These are phyloP conservation scores for Rhadinocentrus ornatus DNA, from an alignment of 2,797 vertebrate genomes.

Conservation along the genomic window DNA sequence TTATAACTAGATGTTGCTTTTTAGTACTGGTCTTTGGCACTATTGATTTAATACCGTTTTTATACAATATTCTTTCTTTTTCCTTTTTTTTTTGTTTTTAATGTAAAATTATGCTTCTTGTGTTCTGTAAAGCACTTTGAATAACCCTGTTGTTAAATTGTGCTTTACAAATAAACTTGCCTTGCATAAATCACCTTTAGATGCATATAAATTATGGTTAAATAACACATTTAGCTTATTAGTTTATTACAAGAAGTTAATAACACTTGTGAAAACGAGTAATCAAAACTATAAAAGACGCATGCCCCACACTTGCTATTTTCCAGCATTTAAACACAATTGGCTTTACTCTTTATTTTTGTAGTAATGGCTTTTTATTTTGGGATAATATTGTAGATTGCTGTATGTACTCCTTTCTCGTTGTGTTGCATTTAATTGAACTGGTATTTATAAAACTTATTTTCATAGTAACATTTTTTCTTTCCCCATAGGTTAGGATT, in stretches of 20 bases:
- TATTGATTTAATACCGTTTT: too few species aligned
- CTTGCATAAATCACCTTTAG: background rate
- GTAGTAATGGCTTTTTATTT: background rate
- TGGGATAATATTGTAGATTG: background rate
- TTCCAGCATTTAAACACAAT: background rate
- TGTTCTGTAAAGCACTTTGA: too few species aligned
- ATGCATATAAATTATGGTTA: background rate
- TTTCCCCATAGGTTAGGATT: background rate
- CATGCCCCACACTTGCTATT: background rate
- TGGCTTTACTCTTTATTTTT: background rate
- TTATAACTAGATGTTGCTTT: background rate
- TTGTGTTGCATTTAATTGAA: background rate
- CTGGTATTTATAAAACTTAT: background rate
- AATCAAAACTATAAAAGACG: background rate
- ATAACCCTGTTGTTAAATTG: too few species aligned
- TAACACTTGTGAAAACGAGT: background rate
- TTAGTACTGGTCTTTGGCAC: background rate
- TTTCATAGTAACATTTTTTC: background rate
- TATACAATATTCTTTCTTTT: too few species aligned
- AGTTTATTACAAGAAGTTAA: too few species aligned
- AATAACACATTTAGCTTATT: background rate
- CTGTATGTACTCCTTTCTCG: background rate
- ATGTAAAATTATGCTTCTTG: too few species aligned
- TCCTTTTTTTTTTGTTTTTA: too few species aligned
- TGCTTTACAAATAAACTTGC: too few species aligned